Base-by-base conservation (phyloP, 2,888 invertebrate species). In the Neuroscelio doddi region DNA sequence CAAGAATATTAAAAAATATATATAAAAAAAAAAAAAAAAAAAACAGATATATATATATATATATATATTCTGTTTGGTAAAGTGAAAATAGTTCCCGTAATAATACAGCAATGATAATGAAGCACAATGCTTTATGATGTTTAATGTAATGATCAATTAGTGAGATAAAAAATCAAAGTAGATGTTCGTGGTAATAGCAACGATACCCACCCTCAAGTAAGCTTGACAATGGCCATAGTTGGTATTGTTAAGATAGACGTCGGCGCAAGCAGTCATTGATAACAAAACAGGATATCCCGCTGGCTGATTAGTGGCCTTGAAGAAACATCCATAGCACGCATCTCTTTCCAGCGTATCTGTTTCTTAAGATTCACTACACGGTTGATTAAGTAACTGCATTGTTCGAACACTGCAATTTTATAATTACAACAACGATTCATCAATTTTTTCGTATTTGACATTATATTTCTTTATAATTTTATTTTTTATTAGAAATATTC, bases 361-460 rank as follows among this genome's bases (percentile, higher is more conserved):
- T 10, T 87, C 88, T 79, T 90, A 90, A n/a, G 90, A 89, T 29
- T 89, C 88, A 72, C 89, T 90, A 78, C 90, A 90, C 63, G 90
- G 86, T 59, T 90, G 81, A 75, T 88, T 90, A 7, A 91, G 79
- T 50, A 91, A 82, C 71, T 88, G 89, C 59, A 85, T 66, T 32
- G 86, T 81, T 69, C 84, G 10, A 14, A 32, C 32, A 8, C 32
- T 12, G 32, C 10, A 32, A 32, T 32, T 12, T n/a, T n/a, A n/a
- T n/a, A n/a, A n/a, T n/a, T n/a, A n/a, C n/a, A n/a, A n/a, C n/a
- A n/a, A n/a, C n/a, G n/a, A n/a, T n/a, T n/a, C n/a, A n/a, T n/a
- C n/a, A n/a, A n/a, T n/a, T n/a, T n/a, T n/a, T n/a, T n/a, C n/a
- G n/a, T n/a, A n/a, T n/a, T n/a, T n/a, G n/a, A n/a, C n/a, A n/a